These are phyloP conservation scores for Flabesymbios commensalis DNA, from an alignment of 2,888 invertebrate species.

Conservation along the genomic window DNA sequence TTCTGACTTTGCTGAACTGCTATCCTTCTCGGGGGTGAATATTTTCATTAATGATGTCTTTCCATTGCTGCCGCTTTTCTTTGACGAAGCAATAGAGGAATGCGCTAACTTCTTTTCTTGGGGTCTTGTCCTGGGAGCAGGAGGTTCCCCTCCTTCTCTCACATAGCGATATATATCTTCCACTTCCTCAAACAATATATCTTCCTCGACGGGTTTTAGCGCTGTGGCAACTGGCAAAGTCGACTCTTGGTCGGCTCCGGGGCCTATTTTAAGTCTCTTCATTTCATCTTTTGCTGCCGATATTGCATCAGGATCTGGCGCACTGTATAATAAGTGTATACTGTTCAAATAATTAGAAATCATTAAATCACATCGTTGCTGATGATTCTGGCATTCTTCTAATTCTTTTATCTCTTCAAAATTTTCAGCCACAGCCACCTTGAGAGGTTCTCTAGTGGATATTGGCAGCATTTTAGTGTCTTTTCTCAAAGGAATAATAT, in stretches of 20 bases:
- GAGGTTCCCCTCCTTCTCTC: slow-evolving; percentile 86
- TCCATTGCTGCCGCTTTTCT: background rate
- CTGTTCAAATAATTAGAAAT: slow-evolving; percentile 57
- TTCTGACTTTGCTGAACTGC: background rate
- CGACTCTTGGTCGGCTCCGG: background rate
- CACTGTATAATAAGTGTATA: slow-evolving; percentile 51
- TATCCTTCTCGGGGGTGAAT: background rate
- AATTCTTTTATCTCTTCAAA: slow-evolving; percentile 51
- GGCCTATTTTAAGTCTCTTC: slow-evolving; percentile 6
- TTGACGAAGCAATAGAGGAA: background rate
- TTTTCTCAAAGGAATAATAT: slow-evolving; percentile 52
- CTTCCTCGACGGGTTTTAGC: slow-evolving; percentile 69
- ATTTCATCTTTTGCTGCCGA: background rate
- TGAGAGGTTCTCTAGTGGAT: slow-evolving; percentile 83
- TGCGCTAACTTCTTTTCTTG: background rate
- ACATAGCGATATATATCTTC: slow-evolving; percentile 97
- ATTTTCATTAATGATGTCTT: background rate
- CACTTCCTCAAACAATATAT: slow-evolving; percentile 77
- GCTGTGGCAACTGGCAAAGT: background rate
- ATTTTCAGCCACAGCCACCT: slow-evolving; percentile 69
- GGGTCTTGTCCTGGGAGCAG: slow-evolving; percentile 59
- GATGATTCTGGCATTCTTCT: slow-evolving; percentile 40
- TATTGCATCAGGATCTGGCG: slow-evolving; percentile 39
- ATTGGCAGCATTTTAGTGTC: slow-evolving; percentile 72
- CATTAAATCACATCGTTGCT: slow-evolving; percentile 50